Percentiles rank a stretch among this genome's conserved stretches.
phyloP scores from a whole-genome alignment of 2,797 vertebrate genomes.

The Ataeniobius toweri region DNA sequence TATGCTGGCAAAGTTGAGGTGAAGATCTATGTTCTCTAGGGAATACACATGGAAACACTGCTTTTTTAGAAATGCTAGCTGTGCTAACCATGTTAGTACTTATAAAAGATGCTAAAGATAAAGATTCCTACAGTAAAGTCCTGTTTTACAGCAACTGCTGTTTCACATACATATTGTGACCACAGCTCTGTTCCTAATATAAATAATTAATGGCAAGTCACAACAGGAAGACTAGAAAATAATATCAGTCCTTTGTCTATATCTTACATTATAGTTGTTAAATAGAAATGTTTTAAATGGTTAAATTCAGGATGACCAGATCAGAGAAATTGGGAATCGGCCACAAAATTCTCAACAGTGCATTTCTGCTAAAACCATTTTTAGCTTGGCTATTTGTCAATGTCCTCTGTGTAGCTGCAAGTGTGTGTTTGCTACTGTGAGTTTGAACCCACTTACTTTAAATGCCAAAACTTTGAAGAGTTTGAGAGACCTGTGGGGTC shows the following conservation, averaged over 20 bases:
- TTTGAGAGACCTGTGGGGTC: slow-evolving; percentile 57
- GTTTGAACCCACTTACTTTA: slow-evolving; percentile 47
- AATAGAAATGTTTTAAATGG: not conserved
- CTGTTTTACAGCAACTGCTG: not conserved
- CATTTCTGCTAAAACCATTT: slow-evolving; percentile 34
- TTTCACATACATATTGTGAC: not conserved
- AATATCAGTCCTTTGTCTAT: not conserved
- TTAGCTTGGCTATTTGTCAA: slow-evolving; percentile 2
- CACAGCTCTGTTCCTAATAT: not conserved
- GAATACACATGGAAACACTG: not conserved
- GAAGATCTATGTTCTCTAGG: not conserved
- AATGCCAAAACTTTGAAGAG: slow-evolving; percentile 63
- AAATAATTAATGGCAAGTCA: not conserved
- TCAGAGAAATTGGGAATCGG: not conserved
- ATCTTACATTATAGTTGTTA: not conserved
- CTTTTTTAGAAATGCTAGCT: not conserved
- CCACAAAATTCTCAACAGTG: not conserved
- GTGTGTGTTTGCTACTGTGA: slow-evolving; percentile 18
- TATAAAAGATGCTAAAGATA: not conserved
- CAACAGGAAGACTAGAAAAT: not conserved
- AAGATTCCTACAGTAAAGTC: not conserved
- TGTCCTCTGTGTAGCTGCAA: slow-evolving; percentile 22
- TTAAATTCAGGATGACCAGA: not conserved
- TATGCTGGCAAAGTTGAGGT: not conserved
- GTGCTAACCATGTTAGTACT: not conserved